Evolutionary conservation across 2,888 invertebrate species (phyloP), one percentile per base, ranked within the genome.

Genomic region (Amorpha juglandis): DNA sequence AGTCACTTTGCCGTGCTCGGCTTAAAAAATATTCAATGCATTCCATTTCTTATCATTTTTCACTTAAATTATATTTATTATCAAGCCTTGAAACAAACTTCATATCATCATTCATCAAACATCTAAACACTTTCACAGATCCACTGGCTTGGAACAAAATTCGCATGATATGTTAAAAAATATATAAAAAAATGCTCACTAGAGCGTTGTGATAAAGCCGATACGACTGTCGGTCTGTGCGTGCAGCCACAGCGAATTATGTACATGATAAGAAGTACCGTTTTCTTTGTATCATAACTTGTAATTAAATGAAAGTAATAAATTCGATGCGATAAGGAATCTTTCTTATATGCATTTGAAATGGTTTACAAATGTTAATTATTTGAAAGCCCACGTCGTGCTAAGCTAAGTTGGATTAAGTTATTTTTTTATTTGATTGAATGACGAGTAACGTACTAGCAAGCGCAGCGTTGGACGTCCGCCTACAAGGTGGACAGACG

Each of bases 241-340:
- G 64, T 64, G 64, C 52, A 33, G 45, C 45, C 45, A 6, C 19
- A 38, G 47, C 51, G 38, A 63, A 63, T 38, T 51, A 51, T 63
- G 63, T 51, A 51, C 38, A 63, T 38, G 52, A 33, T 64, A 47
- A 55, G 58, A 19, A 58, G 38, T 42, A 42, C 58, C 58, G 58
- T 58, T 58, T 58, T 50, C 50, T 50, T 50, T 50, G 50, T 50
- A 50, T 50, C 50, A 50, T 19, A 50, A 50, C 58, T 42, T 42
- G 58, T 38, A 58, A 58, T 58, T 58, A 58, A 58, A 58, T 42
- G 58, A 58, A 58, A 58, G 58, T 58, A 19, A 42, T 42, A 58
- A 42, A 58, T 58, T 52, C 53, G 58, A 70, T 64, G 35, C 65
- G 68, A 68, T 66, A 73, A 67, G 72, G 58, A 67, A 64, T 68